A percentile compares a stretch with the other conserved stretches of the same genome.
Evolutionary conservation across 2,797 vertebrate species (phyloP).

Genomic region (Rhynchonycteris naso): DNA sequence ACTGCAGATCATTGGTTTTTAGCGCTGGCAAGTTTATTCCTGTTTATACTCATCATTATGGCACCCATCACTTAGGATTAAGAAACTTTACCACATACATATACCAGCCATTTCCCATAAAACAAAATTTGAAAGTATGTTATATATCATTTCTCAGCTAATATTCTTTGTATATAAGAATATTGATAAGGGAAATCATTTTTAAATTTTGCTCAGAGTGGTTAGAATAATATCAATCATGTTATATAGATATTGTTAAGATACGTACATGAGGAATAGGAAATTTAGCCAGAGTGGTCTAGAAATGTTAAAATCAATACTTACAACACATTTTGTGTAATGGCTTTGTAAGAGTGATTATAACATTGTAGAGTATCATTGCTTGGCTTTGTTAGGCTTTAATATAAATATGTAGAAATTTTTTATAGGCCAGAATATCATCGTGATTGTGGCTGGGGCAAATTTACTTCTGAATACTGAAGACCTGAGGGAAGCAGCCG

Average conservation of each 20-base stretch:
- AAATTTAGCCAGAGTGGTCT: conserved; percentile 33
- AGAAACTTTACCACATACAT: neutral
- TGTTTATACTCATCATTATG: neutral
- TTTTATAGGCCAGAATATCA: conserved; percentile 94
- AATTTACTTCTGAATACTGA: conserved; percentile 92
- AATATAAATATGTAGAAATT: conserved; percentile 69
- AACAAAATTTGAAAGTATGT: neutral
- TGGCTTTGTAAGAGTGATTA: neutral
- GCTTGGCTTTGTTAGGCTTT: conserved; percentile 53
- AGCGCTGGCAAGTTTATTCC: neutral
- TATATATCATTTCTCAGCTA: conserved; percentile 17
- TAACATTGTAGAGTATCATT: neutral
- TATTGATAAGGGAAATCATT: neutral
- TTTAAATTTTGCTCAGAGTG: conserved; percentile 51
- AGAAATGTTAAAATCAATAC: conserved; percentile 40
- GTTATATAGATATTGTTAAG: conserved; percentile 5
- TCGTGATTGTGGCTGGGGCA: conserved; percentile 96
- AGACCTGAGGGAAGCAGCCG: conserved; percentile 89
- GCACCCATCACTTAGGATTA: conserved; percentile 23
- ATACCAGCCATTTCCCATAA: neutral
- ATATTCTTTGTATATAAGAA: conserved; percentile 27
- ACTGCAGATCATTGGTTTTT: neutral
- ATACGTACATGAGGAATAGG: neutral
- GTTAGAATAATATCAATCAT: conserved; percentile 25
- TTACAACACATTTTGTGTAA: neutral